Evolutionary conservation across 2,888 invertebrate species (phyloP), one percentile per base, ranked within the genome.

Genomic region (Sussaba pulchella): DNA sequence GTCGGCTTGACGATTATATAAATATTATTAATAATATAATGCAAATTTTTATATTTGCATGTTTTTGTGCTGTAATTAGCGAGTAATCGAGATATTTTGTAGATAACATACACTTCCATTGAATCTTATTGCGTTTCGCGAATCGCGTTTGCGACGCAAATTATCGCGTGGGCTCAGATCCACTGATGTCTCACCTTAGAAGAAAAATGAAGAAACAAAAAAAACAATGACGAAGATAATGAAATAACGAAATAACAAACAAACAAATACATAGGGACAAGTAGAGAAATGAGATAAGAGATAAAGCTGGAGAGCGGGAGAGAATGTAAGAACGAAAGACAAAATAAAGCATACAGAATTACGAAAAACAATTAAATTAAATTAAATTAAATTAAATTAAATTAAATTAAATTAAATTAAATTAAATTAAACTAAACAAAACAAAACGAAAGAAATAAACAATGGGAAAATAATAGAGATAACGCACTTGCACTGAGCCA

Each of bases 51-150:
- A 89, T 88, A 91, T 91, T 91, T 91, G 91, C 91, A 91, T 91
- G 91, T 91, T 91, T 91, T 87, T 91, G 91, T 91, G 91, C 91
- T 91, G 91, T 91, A 91, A 91, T 91, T 91, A 91, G 91, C 91
- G 88, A 91, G 90, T 91, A 91, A 91, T 90, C 90, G 91, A 91
- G 91, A 90, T 91, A 91, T 91, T 91, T 91, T 91, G 91, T 91
- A 91, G 91, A 91, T 91, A 91, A 91, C 89, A 85, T 88, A 88
- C 86, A 90, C 90, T 90, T 91, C 90, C 90, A 90, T 89, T 90
- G 89, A 90, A 88, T 89, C 88, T 89, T 89, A 87, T 90, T 89
- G 31, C 87, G 85, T 88, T 82, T 66, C 63, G 82, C 75, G 82
- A 70, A 77, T 69, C 76, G 81, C 75, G 70, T 76, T 73, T 64